Conservation (phyloP, 1,140 invertebrate species). For the Hestina assimilis region DNA sequence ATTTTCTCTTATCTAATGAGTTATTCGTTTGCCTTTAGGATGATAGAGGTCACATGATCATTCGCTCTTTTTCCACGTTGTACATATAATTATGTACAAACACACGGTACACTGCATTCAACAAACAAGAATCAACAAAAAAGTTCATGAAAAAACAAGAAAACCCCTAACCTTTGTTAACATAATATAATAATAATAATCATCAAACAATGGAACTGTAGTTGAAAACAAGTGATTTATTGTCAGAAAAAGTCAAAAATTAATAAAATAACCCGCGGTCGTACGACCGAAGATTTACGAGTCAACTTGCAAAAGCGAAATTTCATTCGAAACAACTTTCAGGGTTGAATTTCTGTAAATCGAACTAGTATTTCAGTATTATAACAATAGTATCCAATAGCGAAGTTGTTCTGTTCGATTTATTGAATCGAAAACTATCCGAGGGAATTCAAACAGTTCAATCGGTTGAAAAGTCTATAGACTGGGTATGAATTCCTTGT, state of each 20-base stretch:
- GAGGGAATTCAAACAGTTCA: conserved; percentile 30
- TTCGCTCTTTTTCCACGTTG: too few relatives aligned
- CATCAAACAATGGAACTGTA: not conserved
- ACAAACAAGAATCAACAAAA: too few relatives aligned
- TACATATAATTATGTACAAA: too few relatives aligned
- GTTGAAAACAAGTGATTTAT: not conserved
- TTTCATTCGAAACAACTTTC: conserved; percentile 16
- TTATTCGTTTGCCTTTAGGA: too few relatives aligned
- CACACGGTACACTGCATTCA: too few relatives aligned
- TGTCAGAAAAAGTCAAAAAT: conserved; percentile 10
- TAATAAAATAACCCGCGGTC: conserved; percentile 11
- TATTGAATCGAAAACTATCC: conserved; percentile 37
- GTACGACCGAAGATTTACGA: conserved; percentile 15
- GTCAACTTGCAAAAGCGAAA: conserved; percentile 14
- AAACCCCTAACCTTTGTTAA: too few relatives aligned
- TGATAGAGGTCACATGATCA: too few relatives aligned
- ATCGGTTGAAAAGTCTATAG: conserved; percentile 19
- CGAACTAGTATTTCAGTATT: conserved; percentile 23
- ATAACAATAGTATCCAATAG: conserved; percentile 29
- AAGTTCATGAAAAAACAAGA: too few relatives aligned
- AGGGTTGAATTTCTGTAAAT: conserved; percentile 26
- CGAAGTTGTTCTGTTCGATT: conserved; percentile 29
- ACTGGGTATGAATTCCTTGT: conserved; percentile 6
- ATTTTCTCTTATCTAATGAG: too few relatives aligned
- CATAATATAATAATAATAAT: too few relatives aligned